Evolutionary conservation across 2,113 vertebrate species (phyloP), one percentile per base, ranked within the genome.

Genomic region (Platycercus adscitus): DNA sequence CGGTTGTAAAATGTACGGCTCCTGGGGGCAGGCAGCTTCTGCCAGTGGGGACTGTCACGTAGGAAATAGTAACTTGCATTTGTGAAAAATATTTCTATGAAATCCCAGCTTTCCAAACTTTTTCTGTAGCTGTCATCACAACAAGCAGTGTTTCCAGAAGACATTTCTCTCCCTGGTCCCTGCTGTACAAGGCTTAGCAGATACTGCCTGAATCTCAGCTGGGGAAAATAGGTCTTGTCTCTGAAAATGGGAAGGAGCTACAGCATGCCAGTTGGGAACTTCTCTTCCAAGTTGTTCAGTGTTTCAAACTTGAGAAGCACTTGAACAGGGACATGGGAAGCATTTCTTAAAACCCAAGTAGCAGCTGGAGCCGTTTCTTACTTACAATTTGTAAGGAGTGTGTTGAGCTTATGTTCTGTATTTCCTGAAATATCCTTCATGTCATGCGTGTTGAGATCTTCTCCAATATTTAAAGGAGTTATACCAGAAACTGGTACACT

Each of bases 171-270:
- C 64, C 76, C 84, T 61, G 58, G 47, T 66, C 50, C 61, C 44
- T 43, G 41, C 79, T 52, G 31, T 58, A 10, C 25, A 49, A 60
- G 64, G 71, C 43, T 75, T 52, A 86, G 95, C 69, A 55, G 35
- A n/a, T 1, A 43, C 78, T 61, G 46, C 52, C 81, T 17, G 75
- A 43, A 58, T 23, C n/a, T 63, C 29, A 33, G 56, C 7, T 31
- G n/a, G 79, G 89, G 47, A 55, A 64, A 20, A 5, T 64, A 21
- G 68, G 58, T 82, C 72, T 93, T 15, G 65, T 78, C 93, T 70
- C 76, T 75, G 46, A 39, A 87, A 19, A 80, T 60, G 82, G 9
- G 60, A 52, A 92, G 83, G 91, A 88, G 81, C 89, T 77, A 10
- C 21, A 72, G 77, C 56, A 3, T 71, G 1, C 5, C 7, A 39